phyloP scores from a whole-genome alignment of 1,140 invertebrate genomes.

The Limonius californicus region DNA sequence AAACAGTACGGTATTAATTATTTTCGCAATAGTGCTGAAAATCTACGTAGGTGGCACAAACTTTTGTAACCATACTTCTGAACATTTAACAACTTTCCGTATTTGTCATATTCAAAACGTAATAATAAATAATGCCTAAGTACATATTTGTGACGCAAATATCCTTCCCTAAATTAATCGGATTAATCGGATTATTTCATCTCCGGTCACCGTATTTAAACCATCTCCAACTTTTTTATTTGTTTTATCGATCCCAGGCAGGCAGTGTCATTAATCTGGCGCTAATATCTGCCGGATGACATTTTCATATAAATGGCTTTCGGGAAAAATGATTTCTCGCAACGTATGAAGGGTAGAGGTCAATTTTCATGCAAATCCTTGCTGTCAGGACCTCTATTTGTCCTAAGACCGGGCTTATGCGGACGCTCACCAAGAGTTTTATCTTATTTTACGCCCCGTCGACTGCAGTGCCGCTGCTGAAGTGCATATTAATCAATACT shows the following conservation, averaged over 20 bases:
- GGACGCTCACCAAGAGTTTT: slow-evolving; percentile 21
- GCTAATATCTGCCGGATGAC: slow-evolving; percentile 15
- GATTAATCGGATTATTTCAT: slow-evolving; percentile 1
- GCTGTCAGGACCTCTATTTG: slow-evolving; percentile 38
- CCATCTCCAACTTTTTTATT: slow-evolving; percentile 2
- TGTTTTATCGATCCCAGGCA: background rate
- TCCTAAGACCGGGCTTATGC: slow-evolving; percentile 29
- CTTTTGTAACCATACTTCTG: no score
- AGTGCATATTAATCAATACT: slow-evolving; percentile 36
- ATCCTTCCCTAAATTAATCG: background rate
- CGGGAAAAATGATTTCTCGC: slow-evolving; percentile 1
- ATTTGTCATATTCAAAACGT: background rate
- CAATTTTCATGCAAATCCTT: slow-evolving; percentile 41
- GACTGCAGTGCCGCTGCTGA: slow-evolving; percentile 23
- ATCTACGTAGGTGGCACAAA: no score
- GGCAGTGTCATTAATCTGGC: slow-evolving; percentile 9
- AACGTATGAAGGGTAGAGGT: slow-evolving; percentile 29
- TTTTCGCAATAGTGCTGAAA: no score
- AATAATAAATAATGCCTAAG: background rate
- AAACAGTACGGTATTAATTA: background rate
- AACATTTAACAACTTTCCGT: background rate
- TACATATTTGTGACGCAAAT: background rate
- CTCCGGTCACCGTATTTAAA: slow-evolving; percentile 3
- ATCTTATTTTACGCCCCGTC: slow-evolving; percentile 37
- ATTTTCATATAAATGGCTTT: slow-evolving; percentile 5